phyloP scores from a whole-genome alignment of 2,113 vertebrate genomes.

The Ammospiza nelsoni region DNA sequence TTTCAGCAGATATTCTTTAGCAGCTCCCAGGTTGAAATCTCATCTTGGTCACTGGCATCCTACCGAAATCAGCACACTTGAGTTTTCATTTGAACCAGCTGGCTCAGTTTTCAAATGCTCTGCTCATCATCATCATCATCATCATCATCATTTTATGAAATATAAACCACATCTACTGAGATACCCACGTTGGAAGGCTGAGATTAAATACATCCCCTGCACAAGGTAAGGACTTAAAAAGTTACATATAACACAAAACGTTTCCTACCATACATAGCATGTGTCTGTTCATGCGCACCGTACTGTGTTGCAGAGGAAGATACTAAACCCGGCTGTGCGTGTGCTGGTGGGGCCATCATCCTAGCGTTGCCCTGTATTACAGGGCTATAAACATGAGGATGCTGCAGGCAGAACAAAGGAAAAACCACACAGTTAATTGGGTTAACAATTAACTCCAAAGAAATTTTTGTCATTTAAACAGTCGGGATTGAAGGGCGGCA shows the following conservation, averaged over 20 bases:
- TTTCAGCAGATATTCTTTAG: constrained; percentile 68
- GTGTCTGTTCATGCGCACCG: constrained; percentile 92
- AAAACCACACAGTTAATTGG: neutral
- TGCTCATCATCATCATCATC: constrained; percentile 45
- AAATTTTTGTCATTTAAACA: neutral
- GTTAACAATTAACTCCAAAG: neutral
- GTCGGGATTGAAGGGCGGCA: rapidly evolving
- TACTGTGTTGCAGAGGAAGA: constrained; percentile 94
- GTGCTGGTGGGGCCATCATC: constrained; percentile 93
- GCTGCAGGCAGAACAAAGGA: constrained; percentile 74
- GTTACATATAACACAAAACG: constrained; percentile 68
- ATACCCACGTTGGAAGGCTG: constrained; percentile 21
- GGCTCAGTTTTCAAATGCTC: constrained; percentile 60
- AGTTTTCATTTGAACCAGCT: constrained; percentile 53
- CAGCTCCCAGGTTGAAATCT: constrained; percentile 61
- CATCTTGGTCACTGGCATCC: constrained; percentile 66
- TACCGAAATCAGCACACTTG: constrained; percentile 66
- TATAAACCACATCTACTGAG: constrained; percentile 45
- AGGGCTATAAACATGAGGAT: constrained; percentile 95
- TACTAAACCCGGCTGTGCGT: constrained; percentile 90
- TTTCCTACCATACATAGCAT: constrained; percentile 98
- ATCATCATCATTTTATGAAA: constrained; percentile 19
- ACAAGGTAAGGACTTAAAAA: constrained; percentile 43
- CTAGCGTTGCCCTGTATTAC: constrained; percentile 92
- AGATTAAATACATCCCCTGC: constrained; percentile 57